Base-by-base conservation (phyloP, 2,888 invertebrate species). In the Melanargia galathea region DNA sequence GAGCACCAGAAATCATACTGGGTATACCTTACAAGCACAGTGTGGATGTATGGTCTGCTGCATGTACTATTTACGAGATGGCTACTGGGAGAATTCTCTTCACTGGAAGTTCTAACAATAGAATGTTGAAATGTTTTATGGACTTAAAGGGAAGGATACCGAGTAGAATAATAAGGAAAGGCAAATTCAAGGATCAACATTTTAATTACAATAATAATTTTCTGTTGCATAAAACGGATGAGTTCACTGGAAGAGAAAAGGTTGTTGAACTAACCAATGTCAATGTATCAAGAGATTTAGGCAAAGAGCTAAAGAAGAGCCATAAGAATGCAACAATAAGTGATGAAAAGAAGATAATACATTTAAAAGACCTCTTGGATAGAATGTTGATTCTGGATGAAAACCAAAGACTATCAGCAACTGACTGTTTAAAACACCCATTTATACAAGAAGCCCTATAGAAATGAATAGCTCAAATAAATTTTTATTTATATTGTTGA, bases 111-210 rank as follows among this genome's bases (percentile, higher is more conserved):
- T 97, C 98, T 5, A 99, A 99, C 90, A 99, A 99, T 86, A 97
- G 96, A 92, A 99, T 99, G 99, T 92, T 99, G 65, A 99, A 99
- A 88, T 96, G 96, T 88, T 97, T 98, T 85, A 99, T 99, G 98
- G 99, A 99, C 79, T 91, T 99, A 46, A 99, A 99, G 85, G 99
- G 99, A 60, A 98, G 97, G 92, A 96, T 99, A 90, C 97, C 99
- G 2, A 98, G 98, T 84, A 98, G 96, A 84, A 92, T 99, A 68
- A 95, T 99, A 70, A 93, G 97, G 67, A 98, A 97, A 84, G 98
- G 98, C 11, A 95, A 95, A 76, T 99, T 99, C 84, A 96, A 95
- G 84, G 98, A 99, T 76, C 97, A 98, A 82, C 99, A 99, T 92
- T 99, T 99, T 83, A 99, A 99, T 88, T 92, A 93, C 70, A 97